Evolutionary conservation across 2,888 invertebrate genomes (phyloP).

Genomic region (Dynastes hyllus): DNA sequence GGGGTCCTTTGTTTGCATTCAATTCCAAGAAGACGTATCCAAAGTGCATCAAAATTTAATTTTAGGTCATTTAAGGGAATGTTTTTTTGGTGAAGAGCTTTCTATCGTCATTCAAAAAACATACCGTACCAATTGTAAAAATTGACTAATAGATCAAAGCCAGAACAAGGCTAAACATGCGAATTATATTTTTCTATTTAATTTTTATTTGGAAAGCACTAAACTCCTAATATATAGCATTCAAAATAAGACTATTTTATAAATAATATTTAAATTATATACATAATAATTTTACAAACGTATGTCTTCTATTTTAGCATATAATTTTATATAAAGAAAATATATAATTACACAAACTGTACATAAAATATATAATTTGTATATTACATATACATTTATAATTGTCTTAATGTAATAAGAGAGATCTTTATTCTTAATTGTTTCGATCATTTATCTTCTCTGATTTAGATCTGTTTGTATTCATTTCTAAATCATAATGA

Average conservation of each 20-base stretch:
- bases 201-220: background rate
- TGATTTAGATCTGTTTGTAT: constrained; percentile 26
- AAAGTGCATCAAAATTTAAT: too few species aligned
- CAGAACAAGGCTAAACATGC: background rate
- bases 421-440: constrained; percentile 2
- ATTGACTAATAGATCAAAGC: background rate
- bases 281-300: constrained; percentile 1
- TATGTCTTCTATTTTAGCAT: background rate
- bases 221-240: background rate
- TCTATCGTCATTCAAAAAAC: background rate
- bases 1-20: too few species aligned
- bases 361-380: constrained; percentile 6
- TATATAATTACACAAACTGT: background rate
- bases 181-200: background rate
- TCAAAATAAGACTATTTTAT: background rate
- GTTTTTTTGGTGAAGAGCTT: background rate
- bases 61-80: too few species aligned
- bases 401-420: background rate
- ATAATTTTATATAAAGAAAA: background rate
- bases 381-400: background rate
- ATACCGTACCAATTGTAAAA: background rate
- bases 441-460: constrained; percentile 1
- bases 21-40: too few species aligned
- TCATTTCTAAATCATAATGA: constrained; percentile 26
- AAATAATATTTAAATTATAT: background rate